Base-by-base conservation (phyloP, 2,888 invertebrate species). In the Platycnemis pennipes region DNA sequence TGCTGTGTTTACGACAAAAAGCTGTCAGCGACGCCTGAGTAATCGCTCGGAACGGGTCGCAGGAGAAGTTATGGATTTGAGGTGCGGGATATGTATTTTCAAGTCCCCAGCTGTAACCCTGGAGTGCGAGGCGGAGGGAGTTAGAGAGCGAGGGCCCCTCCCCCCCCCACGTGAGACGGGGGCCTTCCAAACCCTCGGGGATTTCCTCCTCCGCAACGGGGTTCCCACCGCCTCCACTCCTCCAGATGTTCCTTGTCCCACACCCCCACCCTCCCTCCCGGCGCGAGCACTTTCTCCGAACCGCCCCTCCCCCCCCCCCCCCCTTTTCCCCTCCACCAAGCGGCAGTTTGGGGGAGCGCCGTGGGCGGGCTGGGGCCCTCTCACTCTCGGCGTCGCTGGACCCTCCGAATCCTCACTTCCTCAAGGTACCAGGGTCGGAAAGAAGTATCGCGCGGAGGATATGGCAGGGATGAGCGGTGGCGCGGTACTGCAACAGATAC, bases 1-100 rank as follows among this genome's bases (percentile, higher is more conserved):
- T 77, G 77, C 77, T 37, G 26, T 77, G 77, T 77, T 77, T 77
- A 77, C 77, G 77, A 77, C 77, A 77, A 37, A 77, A 77, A 77
- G 26, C 37, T 77, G 77, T 77, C 77, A 77, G 77, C 77, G 77
- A 77, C 11, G 77, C 31, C 77, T 77, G 77, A 77, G 7, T 77
- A 37, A 77, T 77, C 26, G 77, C 31, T 37, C 77, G 37, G 7
- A 77, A 77, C 77, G 77, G 37, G 77, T 77, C 37, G 77, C 77
- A 37, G 31, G 77, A 26, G 37, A 77, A 77, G 31, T 77, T 77
- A 77, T 77, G 77, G 77, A 77, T 77, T 77, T 26, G 37, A 77
- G 77, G 77, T 77, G 37, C 77, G 37, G 37, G 77, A 77, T 11
- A 31, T 31, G 31, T 26, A 26, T n/a, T 77, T 77, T 77, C 77